Evolutionary conservation across 37 sponge, comb jelly and placozoan species (phyloP).

Genomic region (Spongia lamella): DNA sequence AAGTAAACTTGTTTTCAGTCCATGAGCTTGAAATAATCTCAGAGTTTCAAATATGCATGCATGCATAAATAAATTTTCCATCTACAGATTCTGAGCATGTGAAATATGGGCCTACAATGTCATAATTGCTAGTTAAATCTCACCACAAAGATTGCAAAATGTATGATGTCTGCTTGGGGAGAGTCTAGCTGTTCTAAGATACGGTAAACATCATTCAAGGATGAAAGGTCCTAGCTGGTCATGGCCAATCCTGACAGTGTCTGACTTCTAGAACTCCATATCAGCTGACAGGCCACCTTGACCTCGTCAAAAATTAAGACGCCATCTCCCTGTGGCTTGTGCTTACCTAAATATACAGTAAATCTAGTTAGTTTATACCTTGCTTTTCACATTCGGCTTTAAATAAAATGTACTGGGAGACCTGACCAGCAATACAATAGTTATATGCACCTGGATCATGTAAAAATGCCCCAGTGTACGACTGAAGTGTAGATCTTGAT

Average conservation of each 20-base stretch:
- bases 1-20: background rate
- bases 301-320: constrained; percentile 13
- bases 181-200: background rate
- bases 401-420: no score
- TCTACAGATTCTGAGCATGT: background rate
- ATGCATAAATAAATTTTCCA: background rate
- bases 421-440: no score
- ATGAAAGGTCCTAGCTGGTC: background rate
- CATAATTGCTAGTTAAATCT: constrained; percentile 31
- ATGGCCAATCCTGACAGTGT: background rate
- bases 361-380: no score
- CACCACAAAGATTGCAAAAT: constrained; percentile 47
- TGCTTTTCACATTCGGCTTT: no score
- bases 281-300: background rate
- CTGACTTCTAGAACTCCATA: background rate
- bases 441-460: background rate
- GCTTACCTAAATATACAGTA: no score
- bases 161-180: constrained; percentile 28
- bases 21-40: background rate
- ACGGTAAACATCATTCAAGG: background rate
- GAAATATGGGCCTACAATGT: constrained; percentile 44
- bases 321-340: background rate
- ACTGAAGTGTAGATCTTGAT: background rate
- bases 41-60: background rate
- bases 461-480: constrained; percentile 5